Percentiles rank a stretch among this genome's conserved stretches.
Conservation (phyloP, 1,140 invertebrate species). For the Microvelia longipes region DNA sequence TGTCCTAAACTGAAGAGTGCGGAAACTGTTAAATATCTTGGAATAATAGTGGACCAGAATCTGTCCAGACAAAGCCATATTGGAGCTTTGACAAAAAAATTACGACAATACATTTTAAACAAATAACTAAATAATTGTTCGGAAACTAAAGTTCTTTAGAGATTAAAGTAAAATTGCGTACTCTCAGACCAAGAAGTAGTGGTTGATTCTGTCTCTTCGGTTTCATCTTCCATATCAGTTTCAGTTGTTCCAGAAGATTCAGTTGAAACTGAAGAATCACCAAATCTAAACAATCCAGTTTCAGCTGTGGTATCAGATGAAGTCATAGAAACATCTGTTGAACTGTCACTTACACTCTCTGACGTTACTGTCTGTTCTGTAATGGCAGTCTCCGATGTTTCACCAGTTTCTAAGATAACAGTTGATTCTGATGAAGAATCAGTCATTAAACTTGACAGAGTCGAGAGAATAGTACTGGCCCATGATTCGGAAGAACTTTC, state of each 20-base stretch:
- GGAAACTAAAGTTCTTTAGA: too few species aligned
- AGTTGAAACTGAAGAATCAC: constrained; percentile 1
- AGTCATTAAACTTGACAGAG: neutral
- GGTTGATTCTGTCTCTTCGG: neutral
- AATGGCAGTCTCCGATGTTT: neutral
- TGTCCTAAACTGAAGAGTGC: too few species aligned
- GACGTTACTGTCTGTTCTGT: too few species aligned
- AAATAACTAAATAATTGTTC: too few species aligned
- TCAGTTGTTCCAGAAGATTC: neutral
- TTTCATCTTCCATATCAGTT: neutral
- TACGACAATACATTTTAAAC: too few species aligned
- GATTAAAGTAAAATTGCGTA: too few species aligned
- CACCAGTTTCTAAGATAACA: neutral
- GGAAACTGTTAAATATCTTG: too few species aligned
- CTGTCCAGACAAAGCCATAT: too few species aligned
- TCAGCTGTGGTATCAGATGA: neutral
- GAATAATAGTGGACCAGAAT: too few species aligned
- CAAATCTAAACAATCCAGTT: constrained; percentile 4
- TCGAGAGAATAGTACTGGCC: neutral
- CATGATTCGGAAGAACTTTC: constrained; percentile 5
- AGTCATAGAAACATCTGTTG: neutral
- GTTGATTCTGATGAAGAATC: neutral
- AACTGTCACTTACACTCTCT: neutral
- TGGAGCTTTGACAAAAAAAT: too few species aligned
- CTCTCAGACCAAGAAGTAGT: neutral